These are phyloP conservation scores for Drosophila formosana DNA, from an alignment of 2,888 invertebrate species.

Conservation along the genomic window DNA sequence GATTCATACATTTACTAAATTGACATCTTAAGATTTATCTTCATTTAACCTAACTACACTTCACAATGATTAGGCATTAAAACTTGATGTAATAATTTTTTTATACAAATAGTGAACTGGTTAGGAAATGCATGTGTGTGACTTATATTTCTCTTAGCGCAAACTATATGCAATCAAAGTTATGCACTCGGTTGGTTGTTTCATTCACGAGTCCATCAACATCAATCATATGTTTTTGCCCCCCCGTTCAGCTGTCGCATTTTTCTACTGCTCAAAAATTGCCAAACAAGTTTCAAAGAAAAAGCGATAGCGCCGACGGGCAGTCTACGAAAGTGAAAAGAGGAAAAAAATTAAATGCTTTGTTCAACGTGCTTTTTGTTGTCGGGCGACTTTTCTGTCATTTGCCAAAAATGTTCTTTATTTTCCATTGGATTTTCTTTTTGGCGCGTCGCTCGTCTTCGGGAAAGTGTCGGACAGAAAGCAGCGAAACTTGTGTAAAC, in stretches of 20 bases:
- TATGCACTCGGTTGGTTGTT: background rate
- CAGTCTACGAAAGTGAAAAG: slow-evolving; percentile 26
- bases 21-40: no score
- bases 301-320: slow-evolving; percentile 40
- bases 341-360: slow-evolving; percentile 60
- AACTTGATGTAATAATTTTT: no score
- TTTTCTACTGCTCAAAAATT: slow-evolving; percentile 11
- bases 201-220: slow-evolving; percentile 23
- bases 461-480: slow-evolving; percentile 51
- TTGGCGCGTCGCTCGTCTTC: slow-evolving; percentile 18
- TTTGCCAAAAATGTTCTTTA: slow-evolving; percentile 39
- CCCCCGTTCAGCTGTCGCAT: background rate
- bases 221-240: slow-evolving; percentile 32
- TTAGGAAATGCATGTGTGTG: no score
- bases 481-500: slow-evolving; percentile 62
- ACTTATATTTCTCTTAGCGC: no score
- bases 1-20: no score
- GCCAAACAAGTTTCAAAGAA: slow-evolving; percentile 8
- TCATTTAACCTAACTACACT: no score
- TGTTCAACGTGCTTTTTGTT: slow-evolving; percentile 45
- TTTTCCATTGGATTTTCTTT: slow-evolving; percentile 19
- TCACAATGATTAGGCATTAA: no score
- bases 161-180: background rate
- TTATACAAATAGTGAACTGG: background rate
- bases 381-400: slow-evolving; percentile 15